Base-by-base conservation (phyloP, 2,888 invertebrate species). In the Netelia inedita region DNA sequence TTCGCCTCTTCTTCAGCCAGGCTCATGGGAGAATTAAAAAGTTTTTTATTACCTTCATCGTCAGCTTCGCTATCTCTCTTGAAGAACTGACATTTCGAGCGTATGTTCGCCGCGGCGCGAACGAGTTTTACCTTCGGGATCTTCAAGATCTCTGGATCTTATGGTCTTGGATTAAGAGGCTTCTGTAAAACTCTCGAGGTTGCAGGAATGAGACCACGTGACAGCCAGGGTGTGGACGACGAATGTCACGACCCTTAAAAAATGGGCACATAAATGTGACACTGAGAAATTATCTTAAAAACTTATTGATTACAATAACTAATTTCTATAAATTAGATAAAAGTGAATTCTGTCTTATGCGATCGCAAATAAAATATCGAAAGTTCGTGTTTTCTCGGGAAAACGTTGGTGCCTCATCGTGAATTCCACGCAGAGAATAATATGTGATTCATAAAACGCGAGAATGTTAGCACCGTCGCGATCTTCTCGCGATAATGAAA, bases 11-110 rank as follows among this genome's bases (percentile, higher is more conserved):
- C 79, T 79, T 79, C 79, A 69, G 23, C 53, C 19, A 11, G 43
- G 50, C 73, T 76, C 59, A 68, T 35, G 73, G 35, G 59, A 46
- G 72, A 81, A 81, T 81, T 78, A 81, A 84, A 84, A 84, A 80
- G 63, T 84, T 84, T 81, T 84, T 84, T 73, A 78, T 73, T 84
- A 63, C 80, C 71, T 71, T 43, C 43, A n/a, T 23, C 23, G 8
- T 28, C n/a, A 68, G 11, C 14, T 23, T 68, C 41, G 50, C 61
- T 61, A 46, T 46, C 72, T 68, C 50, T 50, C 21, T 50, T 43
- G n/a, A 19, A 5, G 23, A 50, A 63, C 61, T 72, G 72, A 55
- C 72, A 43, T 19, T 73, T 73, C 46, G 61, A 73, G 50, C 41
- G 50, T 65, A 72, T 76, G 73, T 76, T 73, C 59, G 57, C 55